Base-by-base conservation (phyloP, 2,888 invertebrate genomes). In the Hemistola chrysoprasaria region DNA sequence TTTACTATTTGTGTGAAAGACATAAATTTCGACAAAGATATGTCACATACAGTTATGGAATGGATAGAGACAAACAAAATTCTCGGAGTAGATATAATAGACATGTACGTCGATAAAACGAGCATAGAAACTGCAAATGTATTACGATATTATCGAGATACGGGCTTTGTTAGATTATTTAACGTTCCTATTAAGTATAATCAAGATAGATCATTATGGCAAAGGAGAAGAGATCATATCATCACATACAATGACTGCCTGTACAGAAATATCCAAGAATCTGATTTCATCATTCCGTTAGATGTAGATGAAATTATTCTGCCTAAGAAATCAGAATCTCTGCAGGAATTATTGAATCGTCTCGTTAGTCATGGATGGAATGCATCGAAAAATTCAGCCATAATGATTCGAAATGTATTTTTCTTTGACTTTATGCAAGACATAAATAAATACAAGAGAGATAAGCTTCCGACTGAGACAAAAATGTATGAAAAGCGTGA, bases 181-280 rank as follows among this genome's bases (percentile, higher is more conserved):
- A 73, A 83, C 53, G 82, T 92, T 65, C 90, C 90, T 62, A 81
- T 91, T 67, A 91, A 91, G 37, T 47, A 74, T 75, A 81, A 75
- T 42, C 56, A 62, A 23, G 59, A 69, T 16, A 70, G 78, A 59
- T 70, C 78, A 45, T 62, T 90, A 22, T 94, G 94, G 91, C 93
- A 94, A 66, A 65, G 84, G 24, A 92, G 94, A 62, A 86, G 95
- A 56, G 91, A 94, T 76, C 95, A 95, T 67, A 79, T 95, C 21
- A 89, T 95, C 47, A 92, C 94, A 0, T 95, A 95, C 72, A 95
- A 95, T 71, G 94, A 94, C 70, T 95, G 95, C 65, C 90, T 95
- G 43, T 94, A 95, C 71, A 90, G 93, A 67, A 93, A 93, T 77
- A 77, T 94, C 34, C 78, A 90, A 56, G 84, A 85, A 50, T 92